phyloP scores from a whole-genome alignment of 2,113 vertebrate species.

The Arizona elegans region DNA sequence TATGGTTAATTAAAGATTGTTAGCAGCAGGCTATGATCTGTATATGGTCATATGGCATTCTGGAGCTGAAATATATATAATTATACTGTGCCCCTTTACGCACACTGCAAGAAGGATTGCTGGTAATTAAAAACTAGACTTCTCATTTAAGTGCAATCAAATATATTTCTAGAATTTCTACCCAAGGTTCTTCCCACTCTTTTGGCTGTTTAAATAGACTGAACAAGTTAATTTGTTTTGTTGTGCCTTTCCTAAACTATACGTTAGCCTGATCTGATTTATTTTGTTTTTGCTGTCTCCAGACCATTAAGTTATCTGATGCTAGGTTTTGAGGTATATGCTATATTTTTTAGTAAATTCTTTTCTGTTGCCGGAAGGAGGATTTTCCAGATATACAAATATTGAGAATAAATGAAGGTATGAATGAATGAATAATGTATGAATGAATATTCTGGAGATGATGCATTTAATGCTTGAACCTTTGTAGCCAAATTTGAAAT shows the following conservation, averaged over 20 bases:
- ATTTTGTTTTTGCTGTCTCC: neutral
- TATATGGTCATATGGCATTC: neutral
- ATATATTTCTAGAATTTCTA: neutral
- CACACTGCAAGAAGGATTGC: neutral
- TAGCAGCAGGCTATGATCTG: neutral
- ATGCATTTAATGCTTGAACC: neutral
- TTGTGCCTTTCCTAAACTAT: neutral
- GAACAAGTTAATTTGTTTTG: neutral
- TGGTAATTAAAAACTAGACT: neutral
- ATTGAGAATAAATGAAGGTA: neutral
- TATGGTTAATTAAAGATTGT: too few relatives aligned
- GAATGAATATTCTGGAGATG: neutral
- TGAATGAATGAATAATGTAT: neutral
- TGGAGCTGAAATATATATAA: neutral
- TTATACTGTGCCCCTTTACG: neutral
- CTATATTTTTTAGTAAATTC: neutral
- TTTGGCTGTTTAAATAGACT: neutral
- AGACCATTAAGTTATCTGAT: neutral
- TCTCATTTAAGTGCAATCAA: neutral
- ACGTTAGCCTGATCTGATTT: neutral
- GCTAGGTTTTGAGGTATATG: neutral
- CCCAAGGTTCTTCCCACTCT: neutral
- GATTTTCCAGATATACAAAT: neutral
- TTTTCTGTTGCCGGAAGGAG: neutral
- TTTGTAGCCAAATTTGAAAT: neutral